Conservation (phyloP, 2,113 vertebrate species). For the Prunella himalayana region DNA sequence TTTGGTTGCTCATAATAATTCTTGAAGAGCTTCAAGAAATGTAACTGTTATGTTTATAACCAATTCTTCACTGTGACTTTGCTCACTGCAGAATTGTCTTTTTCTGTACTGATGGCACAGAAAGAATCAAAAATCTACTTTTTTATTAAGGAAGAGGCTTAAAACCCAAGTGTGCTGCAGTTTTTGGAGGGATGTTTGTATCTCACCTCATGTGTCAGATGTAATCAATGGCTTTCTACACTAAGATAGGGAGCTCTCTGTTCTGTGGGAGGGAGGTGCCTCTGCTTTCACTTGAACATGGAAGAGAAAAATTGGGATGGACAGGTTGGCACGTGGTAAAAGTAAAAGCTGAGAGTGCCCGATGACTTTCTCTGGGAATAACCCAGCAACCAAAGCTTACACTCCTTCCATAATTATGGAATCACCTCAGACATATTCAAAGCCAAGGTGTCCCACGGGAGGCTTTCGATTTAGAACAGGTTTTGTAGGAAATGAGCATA, state of each 20-base stretch:
- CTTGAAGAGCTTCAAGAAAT: neutral
- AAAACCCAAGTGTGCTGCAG: neutral
- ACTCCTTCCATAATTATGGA: neutral
- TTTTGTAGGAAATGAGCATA: neutral
- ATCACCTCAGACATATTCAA: neutral
- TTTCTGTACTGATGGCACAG: neutral
- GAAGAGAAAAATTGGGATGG: neutral
- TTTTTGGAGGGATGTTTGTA: neutral
- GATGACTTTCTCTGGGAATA: neutral
- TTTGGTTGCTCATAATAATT: neutral
- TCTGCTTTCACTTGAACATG: neutral
- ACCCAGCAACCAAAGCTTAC: neutral
- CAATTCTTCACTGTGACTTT: neutral
- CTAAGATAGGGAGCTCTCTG: neutral
- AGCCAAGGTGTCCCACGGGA: neutral
- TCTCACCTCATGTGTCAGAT: neutral
- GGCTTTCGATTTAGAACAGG: neutral
- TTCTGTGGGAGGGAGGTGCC: neutral
- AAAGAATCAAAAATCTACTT: neutral
- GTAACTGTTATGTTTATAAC: neutral
- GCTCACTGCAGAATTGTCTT: neutral
- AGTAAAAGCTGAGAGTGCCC: neutral
- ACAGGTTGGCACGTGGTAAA: fast-evolving
- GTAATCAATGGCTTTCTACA: neutral
- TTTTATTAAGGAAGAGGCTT: neutral